phyloP scores from a whole-genome alignment of 2,888 invertebrate species.

The Aphrophora alni region DNA sequence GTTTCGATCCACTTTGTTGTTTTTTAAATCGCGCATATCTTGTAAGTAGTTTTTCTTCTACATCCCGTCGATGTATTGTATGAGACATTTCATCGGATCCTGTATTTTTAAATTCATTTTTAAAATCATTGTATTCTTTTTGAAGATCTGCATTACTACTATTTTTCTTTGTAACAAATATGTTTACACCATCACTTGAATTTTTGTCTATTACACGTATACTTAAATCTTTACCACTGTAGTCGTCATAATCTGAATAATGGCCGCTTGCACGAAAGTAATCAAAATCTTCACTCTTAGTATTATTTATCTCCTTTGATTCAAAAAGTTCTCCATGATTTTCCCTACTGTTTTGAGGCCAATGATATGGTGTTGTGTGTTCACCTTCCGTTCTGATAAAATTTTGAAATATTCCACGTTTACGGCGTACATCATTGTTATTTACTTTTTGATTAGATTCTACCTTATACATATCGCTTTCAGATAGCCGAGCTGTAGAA shows the following conservation, averaged over 20 bases:
- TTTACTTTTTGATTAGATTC: background rate
- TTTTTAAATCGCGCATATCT: background rate
- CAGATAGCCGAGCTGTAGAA: background rate
- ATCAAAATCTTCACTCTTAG: background rate
- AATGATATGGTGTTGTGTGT: background rate
- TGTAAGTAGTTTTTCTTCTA: background rate
- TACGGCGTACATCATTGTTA: background rate
- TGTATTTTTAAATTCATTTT: background rate
- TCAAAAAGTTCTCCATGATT: background rate
- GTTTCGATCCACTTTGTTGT: background rate
- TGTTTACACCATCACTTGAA: background rate
- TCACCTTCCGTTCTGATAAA: background rate
- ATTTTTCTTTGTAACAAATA: background rate
- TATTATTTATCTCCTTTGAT: background rate
- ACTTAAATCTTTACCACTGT: background rate
- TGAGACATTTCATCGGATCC: background rate
- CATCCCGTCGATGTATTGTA: background rate
- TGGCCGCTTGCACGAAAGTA: background rate
- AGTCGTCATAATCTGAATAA: background rate
- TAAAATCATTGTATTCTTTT: background rate
- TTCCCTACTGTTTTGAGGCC: background rate
- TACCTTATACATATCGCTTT: background rate
- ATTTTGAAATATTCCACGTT: background rate
- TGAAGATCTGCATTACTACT: background rate
- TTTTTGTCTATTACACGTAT: background rate